Evolutionary conservation across 2,888 invertebrate genomes (phyloP).

Genomic region (Halocaridina rubra): DNA sequence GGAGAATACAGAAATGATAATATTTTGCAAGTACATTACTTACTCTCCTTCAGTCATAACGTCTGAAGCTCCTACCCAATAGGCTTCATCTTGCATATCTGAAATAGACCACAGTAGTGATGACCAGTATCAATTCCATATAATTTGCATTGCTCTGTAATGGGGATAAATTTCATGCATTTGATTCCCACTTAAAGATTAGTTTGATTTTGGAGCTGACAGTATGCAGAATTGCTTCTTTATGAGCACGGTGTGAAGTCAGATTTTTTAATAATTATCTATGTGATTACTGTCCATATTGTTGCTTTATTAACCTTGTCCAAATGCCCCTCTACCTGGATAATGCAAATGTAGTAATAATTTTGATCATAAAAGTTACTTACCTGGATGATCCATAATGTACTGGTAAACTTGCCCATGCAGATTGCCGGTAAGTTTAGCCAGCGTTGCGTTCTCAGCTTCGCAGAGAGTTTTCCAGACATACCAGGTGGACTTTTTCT

Average conservation of each 20-base stretch:
- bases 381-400: not conserved
- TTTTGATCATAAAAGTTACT: too few species aligned
- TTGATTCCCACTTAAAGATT: not conserved
- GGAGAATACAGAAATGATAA: not conserved
- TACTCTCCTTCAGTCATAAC: not conserved
- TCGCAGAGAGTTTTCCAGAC: not conserved
- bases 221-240: not conserved
- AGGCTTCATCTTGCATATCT: not conserved
- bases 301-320: too few species aligned
- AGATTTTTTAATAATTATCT: too few species aligned
- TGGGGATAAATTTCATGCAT: not conserved
- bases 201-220: not conserved
- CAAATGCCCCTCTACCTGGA: too few species aligned
- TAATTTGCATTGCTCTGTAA: not conserved
- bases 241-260: not conserved
- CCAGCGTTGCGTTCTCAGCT: not conserved
- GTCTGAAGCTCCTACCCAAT: slow-evolving; percentile 21
- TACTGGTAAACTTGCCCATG: not conserved
- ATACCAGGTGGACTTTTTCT: not conserved
- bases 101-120: too few species aligned
- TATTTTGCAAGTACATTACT: not conserved
- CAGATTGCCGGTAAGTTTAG: not conserved
- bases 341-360: too few species aligned
- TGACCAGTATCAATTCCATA: too few species aligned
- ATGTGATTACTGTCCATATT: too few species aligned